Evolutionary conservation across 2,113 vertebrate genomes (phyloP), one percentile per base, ranked within the genome.

Genomic region (Corvus cornix): DNA sequence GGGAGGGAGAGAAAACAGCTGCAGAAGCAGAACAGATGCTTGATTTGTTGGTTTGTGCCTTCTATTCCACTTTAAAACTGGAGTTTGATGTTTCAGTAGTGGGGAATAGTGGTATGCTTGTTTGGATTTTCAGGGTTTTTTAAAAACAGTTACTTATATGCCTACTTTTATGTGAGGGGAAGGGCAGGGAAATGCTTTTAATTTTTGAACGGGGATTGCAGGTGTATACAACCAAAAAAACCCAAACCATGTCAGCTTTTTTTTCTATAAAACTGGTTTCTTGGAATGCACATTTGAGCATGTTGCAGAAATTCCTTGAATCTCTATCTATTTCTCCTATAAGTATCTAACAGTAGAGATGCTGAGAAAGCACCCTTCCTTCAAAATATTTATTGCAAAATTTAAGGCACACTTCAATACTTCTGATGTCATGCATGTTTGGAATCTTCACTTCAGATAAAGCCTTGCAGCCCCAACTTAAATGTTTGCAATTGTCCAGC

Each of bases 81-180:
- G 21, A 66, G 12, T 58, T 66, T 62, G 51, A 11, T 64, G 10
- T 79, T 70, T 69, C n/a, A 23, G 3, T 33, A 63, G 19, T 27
- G 37, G 24, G 24, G 11, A 82, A 43, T 4, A 43, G 19, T 27
- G 24, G 31, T 59, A 68, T 77, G 22, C 33, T 80, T 87, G 53
- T 64, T 84, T 46, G 49, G 5, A 8, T 43, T 73, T 80, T 80
- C 23, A 35, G 10, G 27, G 15, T 7, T 67, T 70, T 31, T 21
- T 3, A 0, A 3, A 37, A 9, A 17, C 35, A n/a, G 9, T 26
- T 10, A 16, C 11, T 66, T 72, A 24, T 35, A 1, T 55, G 10
- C 11, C 11, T 90, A 8, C 26, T 60, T 91, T 69, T 28, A 80
- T 77, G 15, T 31, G 28, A 48, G 6, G 7, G 20, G 12, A 60